Evolutionary conservation across 2,888 invertebrate genomes (phyloP).

Genomic region (Thera britannica): DNA sequence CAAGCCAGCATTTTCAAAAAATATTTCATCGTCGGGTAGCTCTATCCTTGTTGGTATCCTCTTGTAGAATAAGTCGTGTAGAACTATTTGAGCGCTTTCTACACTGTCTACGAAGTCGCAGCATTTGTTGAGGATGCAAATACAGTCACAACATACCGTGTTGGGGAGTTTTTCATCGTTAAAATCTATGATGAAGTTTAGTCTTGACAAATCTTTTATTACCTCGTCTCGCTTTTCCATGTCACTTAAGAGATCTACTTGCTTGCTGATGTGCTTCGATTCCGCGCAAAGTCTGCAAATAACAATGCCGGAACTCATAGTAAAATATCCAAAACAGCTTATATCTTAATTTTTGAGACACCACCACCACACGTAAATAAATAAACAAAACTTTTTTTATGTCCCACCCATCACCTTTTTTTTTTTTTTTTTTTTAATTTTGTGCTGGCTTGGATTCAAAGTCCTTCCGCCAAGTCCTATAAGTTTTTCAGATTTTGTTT

Average conservation of each 20-base stretch:
- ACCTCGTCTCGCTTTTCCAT: conserved; percentile 48
- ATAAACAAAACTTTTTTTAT: neutral
- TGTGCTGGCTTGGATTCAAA: too few relatives aligned
- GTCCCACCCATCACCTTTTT: too few relatives aligned
- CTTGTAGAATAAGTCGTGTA: conserved; percentile 41
- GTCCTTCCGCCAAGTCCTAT: too few relatives aligned
- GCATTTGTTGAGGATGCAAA: conserved; percentile 56
- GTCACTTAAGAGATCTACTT: conserved; percentile 53
- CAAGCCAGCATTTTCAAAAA: neutral
- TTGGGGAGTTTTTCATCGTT: conserved; percentile 53
- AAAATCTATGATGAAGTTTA: conserved; percentile 58
- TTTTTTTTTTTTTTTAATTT: too few relatives aligned
- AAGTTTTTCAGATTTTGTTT: too few relatives aligned
- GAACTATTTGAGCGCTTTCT: conserved; percentile 57
- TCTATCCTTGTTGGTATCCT: conserved; percentile 54
- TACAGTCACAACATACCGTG: conserved; percentile 64
- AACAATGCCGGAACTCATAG: conserved; percentile 52
- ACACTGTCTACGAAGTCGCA: conserved; percentile 60
- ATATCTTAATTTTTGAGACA: neutral
- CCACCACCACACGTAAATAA: neutral
- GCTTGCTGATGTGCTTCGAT: conserved; percentile 53
- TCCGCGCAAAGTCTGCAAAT: conserved; percentile 65
- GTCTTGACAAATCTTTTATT: conserved; percentile 51
- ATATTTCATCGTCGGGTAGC: conserved; percentile 40
- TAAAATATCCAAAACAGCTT: neutral